Evolutionary conservation across 1,140 invertebrate species (phyloP).

Genomic region (Leptopilina clavipes): DNA sequence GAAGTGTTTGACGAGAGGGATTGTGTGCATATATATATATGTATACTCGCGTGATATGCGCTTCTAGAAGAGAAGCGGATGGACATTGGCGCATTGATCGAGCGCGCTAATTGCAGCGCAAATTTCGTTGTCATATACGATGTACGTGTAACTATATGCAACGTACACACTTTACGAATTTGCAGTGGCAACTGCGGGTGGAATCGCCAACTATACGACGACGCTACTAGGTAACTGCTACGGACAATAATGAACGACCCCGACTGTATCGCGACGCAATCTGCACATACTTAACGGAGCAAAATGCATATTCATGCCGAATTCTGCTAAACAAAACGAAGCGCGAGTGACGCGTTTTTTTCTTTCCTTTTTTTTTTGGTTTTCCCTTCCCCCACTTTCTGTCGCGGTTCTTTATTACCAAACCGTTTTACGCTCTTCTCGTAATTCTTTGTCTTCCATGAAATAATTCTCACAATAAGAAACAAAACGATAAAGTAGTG

Average conservation of each 20-base stretch:
- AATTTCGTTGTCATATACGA: constrained; percentile 63
- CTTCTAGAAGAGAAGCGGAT: constrained; percentile 48
- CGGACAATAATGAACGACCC: constrained; percentile 74
- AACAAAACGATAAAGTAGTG: background rate
- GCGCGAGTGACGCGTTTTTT: constrained; percentile 47
- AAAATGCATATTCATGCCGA: constrained; percentile 74
- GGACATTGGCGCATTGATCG: constrained; percentile 62
- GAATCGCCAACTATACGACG: constrained; percentile 48
- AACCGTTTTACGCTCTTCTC: background rate
- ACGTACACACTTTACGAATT: constrained; percentile 56
- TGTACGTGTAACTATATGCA: constrained; percentile 45
- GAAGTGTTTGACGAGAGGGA: background rate
- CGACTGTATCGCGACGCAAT: constrained; percentile 73
- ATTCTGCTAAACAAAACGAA: constrained; percentile 56
- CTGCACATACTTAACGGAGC: constrained; percentile 74
- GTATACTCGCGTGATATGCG: background rate
- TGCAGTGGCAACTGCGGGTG: constrained; percentile 57
- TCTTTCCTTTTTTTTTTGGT: background rate
- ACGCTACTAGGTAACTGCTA: constrained; percentile 62
- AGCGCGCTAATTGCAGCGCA: constrained; percentile 66
- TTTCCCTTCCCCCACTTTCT: background rate
- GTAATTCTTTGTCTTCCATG: background rate
- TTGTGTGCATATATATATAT: too few relatives aligned
- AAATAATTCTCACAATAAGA: constrained; percentile 3
- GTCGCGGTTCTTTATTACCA: background rate